These are phyloP conservation scores for Trachemys scripta DNA, from an alignment of 2,113 vertebrate genomes.

Conservation along the genomic window DNA sequence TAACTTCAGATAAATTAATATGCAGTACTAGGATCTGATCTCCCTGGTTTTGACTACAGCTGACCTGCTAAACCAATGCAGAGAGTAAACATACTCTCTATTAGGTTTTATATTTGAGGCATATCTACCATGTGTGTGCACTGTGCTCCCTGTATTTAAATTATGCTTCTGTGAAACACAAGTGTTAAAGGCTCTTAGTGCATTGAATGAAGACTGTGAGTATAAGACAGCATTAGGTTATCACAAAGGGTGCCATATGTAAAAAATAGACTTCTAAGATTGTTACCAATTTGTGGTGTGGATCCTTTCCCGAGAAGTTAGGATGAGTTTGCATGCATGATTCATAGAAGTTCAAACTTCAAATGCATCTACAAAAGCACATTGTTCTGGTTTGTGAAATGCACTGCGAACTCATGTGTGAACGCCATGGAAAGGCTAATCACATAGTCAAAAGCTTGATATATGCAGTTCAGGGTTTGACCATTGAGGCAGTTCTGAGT, in stretches of 20 bases:
- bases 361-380: background rate
- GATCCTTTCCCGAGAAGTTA: constrained; percentile 9
- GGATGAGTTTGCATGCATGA: background rate
- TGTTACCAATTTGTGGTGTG: background rate
- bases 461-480: background rate
- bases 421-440: background rate
- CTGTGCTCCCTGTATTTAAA: constrained; percentile 41
- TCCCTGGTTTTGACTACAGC: background rate
- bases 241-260: constrained; percentile 6
- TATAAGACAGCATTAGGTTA: constrained; percentile 32
- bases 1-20: constrained; percentile 66
- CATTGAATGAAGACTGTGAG: constrained; percentile 43
- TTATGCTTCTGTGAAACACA: constrained; percentile 23
- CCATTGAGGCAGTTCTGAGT: background rate
- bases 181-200: constrained; percentile 50
- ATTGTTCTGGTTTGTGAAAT: background rate
- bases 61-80: constrained; percentile 32
- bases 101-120: constrained; percentile 63
- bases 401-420: background rate
- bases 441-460: background rate
- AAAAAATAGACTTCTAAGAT: constrained; percentile 34
- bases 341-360: background rate
- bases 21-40: constrained; percentile 42
- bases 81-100: constrained; percentile 44
- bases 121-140: constrained; percentile 23